These are phyloP conservation scores for Drosophila pullipes DNA, from an alignment of 2,888 invertebrate genomes.

Conservation along the genomic window DNA sequence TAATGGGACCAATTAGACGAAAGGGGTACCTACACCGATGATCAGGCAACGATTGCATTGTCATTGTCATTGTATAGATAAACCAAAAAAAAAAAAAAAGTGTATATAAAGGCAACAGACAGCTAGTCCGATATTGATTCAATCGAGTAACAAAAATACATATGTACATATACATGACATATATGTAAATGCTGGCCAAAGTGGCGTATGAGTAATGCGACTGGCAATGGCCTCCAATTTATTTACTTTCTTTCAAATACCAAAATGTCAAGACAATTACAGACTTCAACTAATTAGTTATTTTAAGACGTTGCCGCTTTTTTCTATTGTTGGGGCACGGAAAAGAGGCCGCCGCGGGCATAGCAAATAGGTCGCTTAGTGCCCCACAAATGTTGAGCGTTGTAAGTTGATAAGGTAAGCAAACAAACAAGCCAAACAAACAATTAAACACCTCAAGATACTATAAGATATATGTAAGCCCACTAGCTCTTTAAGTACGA, in stretches of 20 bases:
- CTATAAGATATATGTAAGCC: neutral
- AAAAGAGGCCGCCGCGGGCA: neutral
- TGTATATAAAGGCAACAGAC: neutral
- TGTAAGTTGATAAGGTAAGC: constrained; percentile 12
- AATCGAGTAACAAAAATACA: neutral
- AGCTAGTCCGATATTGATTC: constrained; percentile 1
- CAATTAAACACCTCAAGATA: constrained; percentile 10
- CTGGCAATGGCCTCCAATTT: neutral
- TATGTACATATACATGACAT: neutral
- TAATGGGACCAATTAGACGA: constrained; percentile 53
- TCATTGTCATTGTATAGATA: constrained; percentile 10
- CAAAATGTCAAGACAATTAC: constrained; percentile 1
- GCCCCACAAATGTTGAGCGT: neutral
- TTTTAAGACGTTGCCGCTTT: neutral
- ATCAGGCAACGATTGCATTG: constrained; percentile 15
- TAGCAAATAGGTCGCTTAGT: constrained; percentile 14
- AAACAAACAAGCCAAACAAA: constrained; percentile 12
- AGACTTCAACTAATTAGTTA: neutral
- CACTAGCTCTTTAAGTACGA: constrained; percentile 5
- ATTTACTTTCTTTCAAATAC: neutral
- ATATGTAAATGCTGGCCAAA: neutral
- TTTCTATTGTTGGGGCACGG: neutral
- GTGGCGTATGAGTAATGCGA: constrained; percentile 11
- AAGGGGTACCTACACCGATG: constrained; percentile 1
- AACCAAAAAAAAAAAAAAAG: neutral